A percentile compares a stretch with the other conserved stretches of the same genome.
Conservation (phyloP, 30 jellyfish, hydroid and myxozoan species). For the Nemopilema nomurai region DNA sequence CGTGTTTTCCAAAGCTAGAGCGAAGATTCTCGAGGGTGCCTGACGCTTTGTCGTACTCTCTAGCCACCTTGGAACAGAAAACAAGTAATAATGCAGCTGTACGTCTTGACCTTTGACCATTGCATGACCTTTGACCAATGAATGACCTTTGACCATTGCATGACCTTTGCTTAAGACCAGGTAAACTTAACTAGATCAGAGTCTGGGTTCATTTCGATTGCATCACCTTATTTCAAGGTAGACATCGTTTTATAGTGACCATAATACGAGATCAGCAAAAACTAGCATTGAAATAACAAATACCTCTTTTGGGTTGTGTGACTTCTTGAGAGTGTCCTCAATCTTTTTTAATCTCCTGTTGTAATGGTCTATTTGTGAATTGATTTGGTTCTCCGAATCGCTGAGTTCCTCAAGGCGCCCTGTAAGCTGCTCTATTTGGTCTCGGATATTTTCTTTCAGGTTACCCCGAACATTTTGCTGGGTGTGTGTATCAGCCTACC, state of each 20-base stretch:
- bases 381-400: constrained; percentile 51
- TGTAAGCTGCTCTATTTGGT: constrained; percentile 70
- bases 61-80: constrained; percentile 34
- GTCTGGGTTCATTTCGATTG: no score
- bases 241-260: no score
- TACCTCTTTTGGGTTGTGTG: constrained; percentile 47
- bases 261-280: no score
- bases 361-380: constrained; percentile 61
- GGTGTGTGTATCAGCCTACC: constrained; percentile 84
- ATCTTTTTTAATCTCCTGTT: constrained; percentile 29
- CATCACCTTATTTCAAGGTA: no score
- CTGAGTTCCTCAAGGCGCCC: constrained; percentile 74
- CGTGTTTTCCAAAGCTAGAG: constrained; percentile 68
- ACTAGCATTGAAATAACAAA: background rate
- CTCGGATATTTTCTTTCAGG: constrained; percentile 41
- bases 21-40: constrained; percentile 67
- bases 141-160: no score
- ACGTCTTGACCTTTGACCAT: no score
- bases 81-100: background rate
- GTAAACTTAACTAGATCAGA: no score
- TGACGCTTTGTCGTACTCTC: constrained; percentile 64
- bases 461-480: constrained; percentile 43
- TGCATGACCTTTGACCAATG: no score
- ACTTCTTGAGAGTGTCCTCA: constrained; percentile 43
- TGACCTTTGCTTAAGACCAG: no score